These are phyloP conservation scores for Tragopan temminckii DNA, from an alignment of 2,797 vertebrate species.

Conservation along the genomic window DNA sequence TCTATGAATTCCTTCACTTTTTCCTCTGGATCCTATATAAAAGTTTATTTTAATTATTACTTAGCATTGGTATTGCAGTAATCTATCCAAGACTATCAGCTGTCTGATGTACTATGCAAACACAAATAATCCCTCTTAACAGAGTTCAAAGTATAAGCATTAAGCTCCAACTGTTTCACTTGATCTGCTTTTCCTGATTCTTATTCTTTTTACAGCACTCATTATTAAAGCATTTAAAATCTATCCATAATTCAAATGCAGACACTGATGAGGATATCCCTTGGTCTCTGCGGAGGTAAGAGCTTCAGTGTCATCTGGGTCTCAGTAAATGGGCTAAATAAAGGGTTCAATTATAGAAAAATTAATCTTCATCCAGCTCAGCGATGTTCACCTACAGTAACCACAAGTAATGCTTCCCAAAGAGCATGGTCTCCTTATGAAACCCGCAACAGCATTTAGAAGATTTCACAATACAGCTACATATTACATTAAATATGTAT, in stretches of 20 bases:
- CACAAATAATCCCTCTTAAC: neutral
- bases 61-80: neutral
- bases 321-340: neutral
- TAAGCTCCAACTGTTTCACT: neutral
- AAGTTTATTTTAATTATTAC: constrained; percentile 6
- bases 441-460: neutral
- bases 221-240: neutral
- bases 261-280: neutral
- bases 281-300: neutral
- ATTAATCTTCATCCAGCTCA: neutral
- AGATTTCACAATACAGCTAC: neutral
- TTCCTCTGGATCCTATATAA: constrained; percentile 85
- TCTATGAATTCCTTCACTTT: constrained; percentile 84
- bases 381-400: neutral
- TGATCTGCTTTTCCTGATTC: neutral
- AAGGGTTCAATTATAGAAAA: neutral
- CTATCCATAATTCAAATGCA: neutral
- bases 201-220: neutral
- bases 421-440: neutral
- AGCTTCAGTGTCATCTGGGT: neutral
- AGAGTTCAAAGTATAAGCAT: neutral
- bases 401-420: neutral
- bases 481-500: neutral
- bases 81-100: rapidly evolving
- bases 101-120: neutral